Evolutionary conservation across 2,797 vertebrate genomes (phyloP), one percentile per base, ranked within the genome.

Genomic region (Sphenodon punctatus): DNA sequence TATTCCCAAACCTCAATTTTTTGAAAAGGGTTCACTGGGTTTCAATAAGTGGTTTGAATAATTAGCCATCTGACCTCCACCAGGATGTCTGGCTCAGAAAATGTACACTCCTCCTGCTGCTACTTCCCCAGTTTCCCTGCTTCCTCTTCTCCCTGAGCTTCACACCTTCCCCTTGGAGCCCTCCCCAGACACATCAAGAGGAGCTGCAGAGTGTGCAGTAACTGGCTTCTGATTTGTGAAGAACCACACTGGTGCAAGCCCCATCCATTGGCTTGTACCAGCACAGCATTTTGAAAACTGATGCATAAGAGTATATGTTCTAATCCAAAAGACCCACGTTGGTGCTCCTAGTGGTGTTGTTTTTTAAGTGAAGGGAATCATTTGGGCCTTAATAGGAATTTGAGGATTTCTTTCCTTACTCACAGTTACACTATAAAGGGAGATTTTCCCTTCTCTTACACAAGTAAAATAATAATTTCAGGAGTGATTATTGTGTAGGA

Each of bases 381-480:
- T 67, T 58, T 1, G 2, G 14, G 14, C 49, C 16, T 53, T 27
- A 80, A 27, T 27, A 73, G 22, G 8, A 49, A 68, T 69, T 41
- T 53, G 7, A 56, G 19, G 10, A 42, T 8, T 80, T 48, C 14
- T 22, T 45, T 68, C 34, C 17, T 9, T 2, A 2, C 3, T 17
- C 1, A 17, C 0, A 8, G 8, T 1, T 46, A 17, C 32, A 1
- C 2, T 1, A 69, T 15, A 17, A 78, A 43, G n/a, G 22, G 10
- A 78, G 1, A 17, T 58, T 53, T 27, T 27, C 27, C 14, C 5
- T 17, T 30, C 46, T 48, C 9, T 53, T 30, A 53, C 27, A 30
- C 27, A 30, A 27, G 53, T 48, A 49, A 49, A 23, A 15, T 53
- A 27, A n/a, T 25, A 53, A 51, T 22, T 39, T 46, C 22, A 8